phyloP scores from a whole-genome alignment of 2,113 vertebrate genomes.

The Lutjanus erythropterus region DNA sequence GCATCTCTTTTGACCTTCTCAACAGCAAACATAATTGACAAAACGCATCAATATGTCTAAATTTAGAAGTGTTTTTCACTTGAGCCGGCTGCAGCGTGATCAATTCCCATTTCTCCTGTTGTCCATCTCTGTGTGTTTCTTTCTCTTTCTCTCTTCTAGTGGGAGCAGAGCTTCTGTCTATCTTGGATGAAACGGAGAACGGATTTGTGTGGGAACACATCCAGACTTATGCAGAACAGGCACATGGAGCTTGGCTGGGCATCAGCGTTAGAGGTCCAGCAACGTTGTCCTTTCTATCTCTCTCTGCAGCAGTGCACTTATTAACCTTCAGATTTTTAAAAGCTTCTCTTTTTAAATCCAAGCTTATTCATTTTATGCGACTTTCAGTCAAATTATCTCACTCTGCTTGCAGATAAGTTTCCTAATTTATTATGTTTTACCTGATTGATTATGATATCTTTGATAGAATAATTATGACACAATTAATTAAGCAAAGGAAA shows the following conservation, averaged over 20 bases:
- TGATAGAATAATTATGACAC: not conserved
- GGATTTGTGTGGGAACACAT: slow-evolving; percentile 97
- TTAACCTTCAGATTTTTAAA: slow-evolving; percentile 12
- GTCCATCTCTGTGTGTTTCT: slow-evolving; percentile 23
- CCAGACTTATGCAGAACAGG: slow-evolving; percentile 88
- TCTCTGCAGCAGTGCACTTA: slow-evolving; percentile 1
- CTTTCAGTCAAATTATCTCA: not conserved
- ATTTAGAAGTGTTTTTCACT: slow-evolving; percentile 44
- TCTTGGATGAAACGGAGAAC: slow-evolving; percentile 94
- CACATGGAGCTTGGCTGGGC: slow-evolving; percentile 95
- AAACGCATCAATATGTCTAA: slow-evolving; percentile 46
- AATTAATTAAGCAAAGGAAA: slow-evolving; percentile 30
- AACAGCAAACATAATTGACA: slow-evolving; percentile 17
- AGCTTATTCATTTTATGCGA: not conserved
- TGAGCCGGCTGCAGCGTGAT: slow-evolving; percentile 8
- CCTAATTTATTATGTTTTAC: slow-evolving; percentile 14
- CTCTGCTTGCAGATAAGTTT: slow-evolving; percentile 1
- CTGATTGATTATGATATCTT: slow-evolving; percentile 1
- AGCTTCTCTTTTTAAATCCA: not conserved
- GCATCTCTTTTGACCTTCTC: slow-evolving; percentile 32
- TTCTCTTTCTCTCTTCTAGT: slow-evolving; percentile 75
- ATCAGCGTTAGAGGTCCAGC: slow-evolving; percentile 94
- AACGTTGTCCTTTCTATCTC: not conserved
- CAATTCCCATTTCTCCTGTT: slow-evolving; percentile 9
- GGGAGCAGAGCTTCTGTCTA: slow-evolving; percentile 91